A percentile compares a stretch with the other conserved stretches of the same genome.
These are phyloP conservation scores for Perizoma affinitatum DNA, from an alignment of 2,888 invertebrate species.

Conservation along the genomic window DNA sequence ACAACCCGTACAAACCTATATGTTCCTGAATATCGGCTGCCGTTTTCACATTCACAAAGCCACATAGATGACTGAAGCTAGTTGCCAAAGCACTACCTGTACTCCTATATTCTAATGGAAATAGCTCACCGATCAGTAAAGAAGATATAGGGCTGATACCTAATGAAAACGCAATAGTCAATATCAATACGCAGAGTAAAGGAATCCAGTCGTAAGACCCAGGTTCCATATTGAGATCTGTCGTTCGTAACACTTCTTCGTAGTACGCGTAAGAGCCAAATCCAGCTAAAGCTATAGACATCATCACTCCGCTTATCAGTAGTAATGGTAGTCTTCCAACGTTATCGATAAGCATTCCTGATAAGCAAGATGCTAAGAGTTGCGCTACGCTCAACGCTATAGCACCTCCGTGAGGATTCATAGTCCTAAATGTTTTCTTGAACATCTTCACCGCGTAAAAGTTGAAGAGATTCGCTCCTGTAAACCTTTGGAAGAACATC, in stretches of 20 bases:
- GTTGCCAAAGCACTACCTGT: conserved; percentile 89
- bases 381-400: conserved; percentile 93
- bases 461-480: conserved; percentile 92
- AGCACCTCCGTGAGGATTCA: conserved; percentile 92
- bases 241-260: conserved; percentile 83
- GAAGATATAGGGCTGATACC: conserved; percentile 91
- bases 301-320: conserved; percentile 92
- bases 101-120: conserved; percentile 88
- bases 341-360: conserved; percentile 92
- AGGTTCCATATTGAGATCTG: conserved; percentile 60
- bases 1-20: conserved; percentile 91
- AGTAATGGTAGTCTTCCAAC: conserved; percentile 93
- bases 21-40: conserved; percentile 90
- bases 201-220: conserved; percentile 92
- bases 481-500: conserved; percentile 94
- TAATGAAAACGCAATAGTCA: conserved; percentile 92
- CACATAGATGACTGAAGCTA: conserved; percentile 93
- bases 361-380: conserved; percentile 90
- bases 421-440: conserved; percentile 90
- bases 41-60: conserved; percentile 92
- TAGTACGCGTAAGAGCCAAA: conserved; percentile 94
- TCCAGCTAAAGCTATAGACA: conserved; percentile 92
- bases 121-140: conserved; percentile 88
- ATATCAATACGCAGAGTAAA: conserved; percentile 91
- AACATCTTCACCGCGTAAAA: conserved; percentile 95